Conservation (phyloP, 2,797 vertebrate genomes). For the Propithecus perrieri region DNA sequence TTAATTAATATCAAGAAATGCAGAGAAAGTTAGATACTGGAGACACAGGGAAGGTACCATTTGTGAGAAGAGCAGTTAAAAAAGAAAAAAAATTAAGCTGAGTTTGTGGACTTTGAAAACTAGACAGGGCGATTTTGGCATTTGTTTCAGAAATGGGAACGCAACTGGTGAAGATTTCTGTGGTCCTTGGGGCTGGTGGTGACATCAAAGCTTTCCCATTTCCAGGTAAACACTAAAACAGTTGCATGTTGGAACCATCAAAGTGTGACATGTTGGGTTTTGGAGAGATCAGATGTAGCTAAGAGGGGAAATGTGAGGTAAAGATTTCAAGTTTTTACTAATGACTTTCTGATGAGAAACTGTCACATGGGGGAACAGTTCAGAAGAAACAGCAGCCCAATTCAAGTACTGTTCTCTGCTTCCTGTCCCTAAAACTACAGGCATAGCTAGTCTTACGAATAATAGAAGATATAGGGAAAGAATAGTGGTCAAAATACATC, state of each 20-base stretch:
- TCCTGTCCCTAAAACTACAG: background rate
- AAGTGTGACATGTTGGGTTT: slow-evolving; percentile 71
- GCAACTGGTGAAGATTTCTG: slow-evolving; percentile 83
- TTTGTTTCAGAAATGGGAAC: slow-evolving; percentile 84
- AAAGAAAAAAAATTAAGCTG: slow-evolving; percentile 61
- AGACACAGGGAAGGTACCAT: slow-evolving; percentile 51
- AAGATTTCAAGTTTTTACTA: slow-evolving; percentile 34
- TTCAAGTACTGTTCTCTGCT: slow-evolving; percentile 6
- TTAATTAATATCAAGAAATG: slow-evolving; percentile 51
- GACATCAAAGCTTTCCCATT: slow-evolving; percentile 82
- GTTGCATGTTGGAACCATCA: slow-evolving; percentile 79
- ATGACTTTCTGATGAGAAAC: slow-evolving; percentile 47
- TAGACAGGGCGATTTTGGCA: slow-evolving; percentile 83
- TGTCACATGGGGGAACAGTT: background rate
- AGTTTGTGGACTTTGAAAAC: slow-evolving; percentile 77
- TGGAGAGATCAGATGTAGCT: slow-evolving; percentile 66
- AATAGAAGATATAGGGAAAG: background rate
- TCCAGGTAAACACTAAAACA: slow-evolving; percentile 79
- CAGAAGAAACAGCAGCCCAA: slow-evolving; percentile 27
- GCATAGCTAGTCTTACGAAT: background rate
- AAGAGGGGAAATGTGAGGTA: slow-evolving; percentile 60
- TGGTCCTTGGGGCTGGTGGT: slow-evolving; percentile 83
- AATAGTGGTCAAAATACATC: background rate
- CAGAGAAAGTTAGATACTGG: slow-evolving; percentile 19
- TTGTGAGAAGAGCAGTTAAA: slow-evolving; percentile 65